Base-by-base conservation (phyloP, 2,113 vertebrate genomes). In the Leiothrix lutea region DNA sequence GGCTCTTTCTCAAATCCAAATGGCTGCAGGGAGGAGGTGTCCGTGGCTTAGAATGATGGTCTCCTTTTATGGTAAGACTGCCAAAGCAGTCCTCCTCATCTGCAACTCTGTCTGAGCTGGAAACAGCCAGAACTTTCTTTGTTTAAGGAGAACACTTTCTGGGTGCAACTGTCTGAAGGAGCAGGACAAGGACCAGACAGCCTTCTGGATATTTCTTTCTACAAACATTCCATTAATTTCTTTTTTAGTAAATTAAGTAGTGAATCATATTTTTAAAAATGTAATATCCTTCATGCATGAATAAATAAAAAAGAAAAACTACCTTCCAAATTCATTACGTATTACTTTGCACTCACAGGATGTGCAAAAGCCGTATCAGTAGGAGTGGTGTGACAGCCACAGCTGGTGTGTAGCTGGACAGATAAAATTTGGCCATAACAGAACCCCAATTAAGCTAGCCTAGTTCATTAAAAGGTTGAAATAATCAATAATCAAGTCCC, bases 31-130 rank as follows among this genome's bases (percentile, higher is more conserved):
- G 36, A 50, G 53, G n/a, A 42, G 23, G 10, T 2, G 4, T 28
- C 74, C 0, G 0, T 28, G 36, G 28, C 35, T 58, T 5, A 8
- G 22, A 75, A 25, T 13, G 19, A 48, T 1, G 6, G 22, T 6
- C 21, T 73, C 40, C 78, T 84, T 11, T 21, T 35, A 36, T 0
- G 18, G 24, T 31, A 23, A 35, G 31, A 5, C 22, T 88, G 54
- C 36, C 64, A 77, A 51, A 33, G 40, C 36, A 65, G 10, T 31
- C 18, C 29, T 84, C 14, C 31, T 67, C 0, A 0, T 12, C 33
- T 65, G 28, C 48, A 33, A 8, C 51, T 22, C 56, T 72, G 24
- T 29, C 6, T 38, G 40, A 66, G 45, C 57, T 82, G 56, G 51
- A 71, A 75, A 71, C 5, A 50, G 38, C 40, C n/a, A 60, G 23